Evolutionary conservation across 2,888 invertebrate species (phyloP), one percentile per base, ranked within the genome.

Genomic region (Eubasilissa splendida): DNA sequence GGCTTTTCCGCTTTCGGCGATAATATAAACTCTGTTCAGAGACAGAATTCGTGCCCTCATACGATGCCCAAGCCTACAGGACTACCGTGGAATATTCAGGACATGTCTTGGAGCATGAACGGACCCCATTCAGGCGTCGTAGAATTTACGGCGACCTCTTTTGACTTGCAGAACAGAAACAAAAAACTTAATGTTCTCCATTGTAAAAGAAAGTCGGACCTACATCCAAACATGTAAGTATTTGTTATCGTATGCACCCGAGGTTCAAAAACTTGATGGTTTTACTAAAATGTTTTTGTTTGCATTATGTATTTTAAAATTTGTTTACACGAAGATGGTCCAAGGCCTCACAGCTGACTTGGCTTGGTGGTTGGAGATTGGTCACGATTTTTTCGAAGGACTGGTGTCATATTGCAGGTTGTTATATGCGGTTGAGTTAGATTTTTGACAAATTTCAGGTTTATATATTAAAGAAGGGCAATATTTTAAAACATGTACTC

Each of bases 41-140:
- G 54, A 42, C 59, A 60, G 54, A 42, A 14, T 33, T 56, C 53
- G 31, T 66, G 22, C 73, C 85, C 87, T 0, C 89, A 89, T 82
- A 85, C 84, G 11, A 89, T 91, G 88, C 90, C 90, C 4, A 87
- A 85, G 14, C 90, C 90, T 10, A 87, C 89, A 4, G 88, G 88
- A n/a, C 82, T 86, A 1, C 90, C 91, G 0, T 92, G 92, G 92
- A 91, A 90, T 84, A 87, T 91, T 5, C 90, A 92, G 80, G 88
- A 89, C 10, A 86, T 92, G 84, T 87, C 92, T 0, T 92, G 92
- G 92, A 90, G 91, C 11, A 86, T 89, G 85, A 86, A 87, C 2
- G 87, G 88, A 11, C 89, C 90, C 4, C 80, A 84, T 0, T 89
- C 90, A 2, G 87, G 88, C 42, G 83, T 91, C n/a, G 89, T 91